phyloP scores from a whole-genome alignment of 2,113 vertebrate species.

The Menidia beryllina region DNA sequence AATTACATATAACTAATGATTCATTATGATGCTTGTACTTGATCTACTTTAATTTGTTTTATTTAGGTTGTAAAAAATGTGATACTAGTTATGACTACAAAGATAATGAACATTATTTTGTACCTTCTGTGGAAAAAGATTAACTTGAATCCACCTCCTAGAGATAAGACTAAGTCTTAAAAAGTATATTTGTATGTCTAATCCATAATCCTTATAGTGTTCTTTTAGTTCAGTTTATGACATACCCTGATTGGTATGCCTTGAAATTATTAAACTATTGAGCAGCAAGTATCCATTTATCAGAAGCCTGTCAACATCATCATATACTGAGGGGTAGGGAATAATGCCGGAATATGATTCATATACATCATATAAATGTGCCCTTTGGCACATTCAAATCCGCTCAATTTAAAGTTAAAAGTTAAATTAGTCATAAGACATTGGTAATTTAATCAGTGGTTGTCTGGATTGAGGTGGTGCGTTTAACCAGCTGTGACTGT shows the following conservation, averaged over 20 bases:
- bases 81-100: not conserved
- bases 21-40: not conserved
- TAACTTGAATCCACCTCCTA: not conserved
- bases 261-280: slow-evolving; percentile 8
- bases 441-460: not conserved
- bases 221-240: not conserved
- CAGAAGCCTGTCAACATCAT: slow-evolving; percentile 13
- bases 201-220: too few relatives aligned
- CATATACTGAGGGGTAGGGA: not conserved
- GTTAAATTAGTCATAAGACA: not conserved
- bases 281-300: slow-evolving; percentile 1
- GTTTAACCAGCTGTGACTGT: too few relatives aligned
- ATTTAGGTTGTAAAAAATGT: not conserved
- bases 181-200: too few relatives aligned
- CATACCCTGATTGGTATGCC: not conserved
- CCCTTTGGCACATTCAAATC: not conserved
- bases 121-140: not conserved
- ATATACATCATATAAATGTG: not conserved
- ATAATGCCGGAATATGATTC: not conserved
- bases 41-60: not conserved
- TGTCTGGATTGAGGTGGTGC: too few relatives aligned
- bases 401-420: too few relatives aligned
- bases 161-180: too few relatives aligned
- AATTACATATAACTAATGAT: not conserved
- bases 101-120: not conserved